Conservation (phyloP, 2,797 vertebrate species). For the Rhinophrynus dorsalis region DNA sequence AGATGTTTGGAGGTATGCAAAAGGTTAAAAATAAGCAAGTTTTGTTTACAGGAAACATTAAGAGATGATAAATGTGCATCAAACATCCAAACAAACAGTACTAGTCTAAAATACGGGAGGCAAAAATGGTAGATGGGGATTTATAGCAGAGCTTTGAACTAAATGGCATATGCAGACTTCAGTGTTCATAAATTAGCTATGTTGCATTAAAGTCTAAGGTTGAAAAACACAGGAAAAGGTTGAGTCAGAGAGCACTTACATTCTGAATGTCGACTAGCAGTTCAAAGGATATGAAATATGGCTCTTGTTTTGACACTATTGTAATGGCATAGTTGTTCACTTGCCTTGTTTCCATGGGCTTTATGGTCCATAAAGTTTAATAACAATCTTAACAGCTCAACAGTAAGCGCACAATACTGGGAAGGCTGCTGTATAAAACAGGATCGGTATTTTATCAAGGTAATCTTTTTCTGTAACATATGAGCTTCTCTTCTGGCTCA, state of each 20-base stretch:
- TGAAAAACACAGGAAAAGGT: constrained; percentile 50
- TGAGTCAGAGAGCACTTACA: constrained; percentile 50
- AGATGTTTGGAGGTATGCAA: too few species aligned
- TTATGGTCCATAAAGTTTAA: constrained; percentile 82
- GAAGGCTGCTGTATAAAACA: constrained; percentile 58
- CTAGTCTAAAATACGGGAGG: constrained; percentile 1
- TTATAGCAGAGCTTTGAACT: constrained; percentile 55
- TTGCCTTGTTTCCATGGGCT: constrained; percentile 71
- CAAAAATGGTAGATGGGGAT: constrained; percentile 35
- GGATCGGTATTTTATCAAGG: constrained; percentile 52
- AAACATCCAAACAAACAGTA: constrained; percentile 45
- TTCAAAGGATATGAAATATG: constrained; percentile 68
- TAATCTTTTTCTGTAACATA: constrained; percentile 37
- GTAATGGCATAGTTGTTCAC: constrained; percentile 66
- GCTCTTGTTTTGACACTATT: constrained; percentile 66
- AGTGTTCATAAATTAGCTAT: constrained; percentile 51
- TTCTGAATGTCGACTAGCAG: constrained; percentile 31
- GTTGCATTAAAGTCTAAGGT: constrained; percentile 54
- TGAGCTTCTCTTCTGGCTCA: constrained; percentile 34
- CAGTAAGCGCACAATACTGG: constrained; percentile 59
- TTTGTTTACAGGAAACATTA: constrained; percentile 51
- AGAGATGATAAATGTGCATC: constrained; percentile 53
- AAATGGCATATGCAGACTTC: constrained; percentile 52
- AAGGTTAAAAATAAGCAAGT: too few species aligned
- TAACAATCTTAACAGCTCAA: constrained; percentile 75